Conservation (phyloP, 2,888 invertebrate genomes). For the Orgyia antiqua region DNA sequence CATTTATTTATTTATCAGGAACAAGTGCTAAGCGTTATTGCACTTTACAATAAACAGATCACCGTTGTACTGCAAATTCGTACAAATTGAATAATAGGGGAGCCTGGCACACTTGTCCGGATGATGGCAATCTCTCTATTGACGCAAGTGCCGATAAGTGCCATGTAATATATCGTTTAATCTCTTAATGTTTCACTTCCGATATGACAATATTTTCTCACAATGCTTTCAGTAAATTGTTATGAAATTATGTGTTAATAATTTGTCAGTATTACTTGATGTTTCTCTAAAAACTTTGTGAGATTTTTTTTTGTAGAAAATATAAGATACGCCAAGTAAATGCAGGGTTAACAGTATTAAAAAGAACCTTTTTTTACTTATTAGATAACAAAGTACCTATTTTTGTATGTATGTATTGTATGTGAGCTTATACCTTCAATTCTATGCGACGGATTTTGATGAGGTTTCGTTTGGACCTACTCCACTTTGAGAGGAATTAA, state of each 20-base stretch:
- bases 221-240: slow-evolving; percentile 11
- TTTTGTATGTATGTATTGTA: too few species aligned
- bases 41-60: slow-evolving; percentile 23
- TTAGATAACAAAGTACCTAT: too few species aligned
- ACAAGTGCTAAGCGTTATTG: slow-evolving; percentile 18
- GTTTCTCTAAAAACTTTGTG: too few species aligned
- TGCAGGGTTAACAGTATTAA: too few species aligned
- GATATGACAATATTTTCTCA: slow-evolving; percentile 39
- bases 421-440: too few species aligned
- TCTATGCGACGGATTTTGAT: too few species aligned
- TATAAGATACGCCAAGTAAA: too few species aligned
- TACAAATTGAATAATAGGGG: slow-evolving; percentile 57
- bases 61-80: slow-evolving; percentile 27
- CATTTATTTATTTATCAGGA: too few species aligned
- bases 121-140: slow-evolving; percentile 59
- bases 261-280: not conserved
- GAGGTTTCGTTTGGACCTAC: too few species aligned
- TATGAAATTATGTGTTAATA: not conserved
- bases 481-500: too few species aligned
- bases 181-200: slow-evolving; percentile 49
- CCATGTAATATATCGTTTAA: slow-evolving; percentile 53
- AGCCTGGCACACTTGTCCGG: slow-evolving; percentile 45
- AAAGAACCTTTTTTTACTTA: too few species aligned
- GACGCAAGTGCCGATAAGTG: slow-evolving; percentile 49
- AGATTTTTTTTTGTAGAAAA: too few species aligned